Evolutionary conservation across 2,113 vertebrate genomes (phyloP).

Genomic region (Sterrhoptilus dennistouni): DNA sequence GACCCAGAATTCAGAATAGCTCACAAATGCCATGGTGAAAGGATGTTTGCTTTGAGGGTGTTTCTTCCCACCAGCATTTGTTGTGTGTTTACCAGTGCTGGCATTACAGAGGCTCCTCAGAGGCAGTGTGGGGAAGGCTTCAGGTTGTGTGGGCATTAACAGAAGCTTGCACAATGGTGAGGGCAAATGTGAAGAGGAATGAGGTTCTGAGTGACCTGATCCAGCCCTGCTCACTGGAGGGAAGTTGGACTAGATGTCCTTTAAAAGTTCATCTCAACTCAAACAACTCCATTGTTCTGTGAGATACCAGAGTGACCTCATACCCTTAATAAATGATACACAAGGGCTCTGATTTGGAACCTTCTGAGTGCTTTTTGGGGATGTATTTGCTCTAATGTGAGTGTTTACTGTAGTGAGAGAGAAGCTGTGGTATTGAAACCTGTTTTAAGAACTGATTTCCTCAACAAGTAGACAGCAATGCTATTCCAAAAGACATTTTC

Average conservation of each 20-base stretch:
- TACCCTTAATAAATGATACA: neutral
- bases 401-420: neutral
- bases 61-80: neutral
- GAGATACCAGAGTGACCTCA: neutral
- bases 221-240: neutral
- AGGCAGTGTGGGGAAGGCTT: neutral
- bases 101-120: neutral
- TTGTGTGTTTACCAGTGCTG: neutral
- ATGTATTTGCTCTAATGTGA: neutral
- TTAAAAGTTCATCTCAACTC: neutral
- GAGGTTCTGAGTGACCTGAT: neutral
- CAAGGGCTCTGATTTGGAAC: neutral
- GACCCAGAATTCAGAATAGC: neutral
- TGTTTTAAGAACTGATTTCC: neutral
- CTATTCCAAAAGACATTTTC: neutral
- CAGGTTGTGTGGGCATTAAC: neutral
- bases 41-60: neutral
- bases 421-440: neutral
- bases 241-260: fast-evolving
- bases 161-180: neutral
- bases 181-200: neutral
- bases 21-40: neutral
- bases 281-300: neutral
- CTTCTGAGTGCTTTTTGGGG: neutral
- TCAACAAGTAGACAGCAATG: neutral